Evolutionary conservation across 2,888 invertebrate species (phyloP), one percentile per base, ranked within the genome.

Genomic region (Priapulus caudatus): DNA sequence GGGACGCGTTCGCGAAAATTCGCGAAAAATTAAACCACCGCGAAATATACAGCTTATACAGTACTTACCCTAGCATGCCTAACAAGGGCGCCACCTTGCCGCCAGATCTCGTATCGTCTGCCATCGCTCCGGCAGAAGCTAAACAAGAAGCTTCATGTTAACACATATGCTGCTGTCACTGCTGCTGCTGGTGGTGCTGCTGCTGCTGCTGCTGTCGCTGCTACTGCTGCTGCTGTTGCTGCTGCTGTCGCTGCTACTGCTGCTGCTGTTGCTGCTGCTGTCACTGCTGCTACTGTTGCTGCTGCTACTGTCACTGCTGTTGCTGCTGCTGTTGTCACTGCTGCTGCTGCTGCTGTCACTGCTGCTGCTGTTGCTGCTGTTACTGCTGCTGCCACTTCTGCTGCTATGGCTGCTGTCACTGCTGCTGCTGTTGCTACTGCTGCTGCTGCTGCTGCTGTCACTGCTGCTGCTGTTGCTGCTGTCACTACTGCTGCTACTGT

Each of bases 171-270:
- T n/a, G n/a, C n/a, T n/a, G n/a, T n/a, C n/a, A n/a, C n/a, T n/a
- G n/a, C n/a, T n/a, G n/a, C n/a, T n/a, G n/a, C n/a, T n/a, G n/a
- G n/a, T n/a, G n/a, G n/a, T n/a, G n/a, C n/a, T n/a, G n/a, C n/a
- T n/a, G n/a, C n/a, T n/a, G n/a, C n/a, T n/a, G n/a, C n/a, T n/a
- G n/a, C n/a, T n/a, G n/a, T n/a, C n/a, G 51, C 51, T 44, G 50
- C 51, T 16, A 47, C 51, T 10, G 52, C 51, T 19, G 52, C 47
- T 10, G 33, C n/a, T 33, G 33, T 33, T 33, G 33, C n/a, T 33
- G 33, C n/a, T 33, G 33, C n/a, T 33, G 33, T 33, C 10, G 33
- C n/a, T 10, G 33, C n/a, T 10, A n/a, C n/a, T 10, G 33, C n/a
- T n/a, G 33, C n/a, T 33, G 33, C n/a, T 33, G 33, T 33, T 33